A percentile compares a stretch with the other conserved stretches of the same genome.
Evolutionary conservation across 2,888 invertebrate genomes (phyloP).

Genomic region (Sinohyriopsis cumingii): DNA sequence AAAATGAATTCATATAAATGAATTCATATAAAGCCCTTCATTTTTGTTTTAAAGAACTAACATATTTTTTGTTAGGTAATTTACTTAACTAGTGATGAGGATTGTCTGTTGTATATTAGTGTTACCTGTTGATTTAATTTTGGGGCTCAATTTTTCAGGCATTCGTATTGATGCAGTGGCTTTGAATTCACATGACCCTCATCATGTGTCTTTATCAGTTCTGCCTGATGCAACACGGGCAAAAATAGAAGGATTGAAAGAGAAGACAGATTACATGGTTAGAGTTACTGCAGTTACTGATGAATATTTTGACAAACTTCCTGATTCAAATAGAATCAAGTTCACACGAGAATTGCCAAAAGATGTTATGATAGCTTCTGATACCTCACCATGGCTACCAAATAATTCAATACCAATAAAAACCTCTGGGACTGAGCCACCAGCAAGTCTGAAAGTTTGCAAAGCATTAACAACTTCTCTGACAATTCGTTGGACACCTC

Average conservation of each 20-base stretch:
- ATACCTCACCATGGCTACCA: conserved; percentile 69
- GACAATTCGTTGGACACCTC: conserved; percentile 67
- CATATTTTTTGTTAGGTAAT: too few relatives aligned
- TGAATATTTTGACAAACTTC: conserved; percentile 70
- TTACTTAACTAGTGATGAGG: too few relatives aligned
- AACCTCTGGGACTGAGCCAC: conserved; percentile 70
- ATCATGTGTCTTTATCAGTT: conserved; percentile 58
- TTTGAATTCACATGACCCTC: conserved; percentile 52
- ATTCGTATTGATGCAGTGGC: conserved; percentile 69
- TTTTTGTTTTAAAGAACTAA: too few relatives aligned
- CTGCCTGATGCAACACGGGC: conserved; percentile 64
- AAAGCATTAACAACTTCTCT: conserved; percentile 61
- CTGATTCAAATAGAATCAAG: conserved; percentile 62
- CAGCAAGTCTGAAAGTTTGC: conserved; percentile 58
- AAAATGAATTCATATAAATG: too few relatives aligned
- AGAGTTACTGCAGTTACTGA: conserved; percentile 70
- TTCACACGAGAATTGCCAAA: conserved; percentile 58
- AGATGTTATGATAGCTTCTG: conserved; percentile 56
- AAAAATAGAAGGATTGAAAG: conserved; percentile 61
- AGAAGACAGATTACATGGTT: conserved; percentile 69
- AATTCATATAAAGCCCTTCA: too few relatives aligned
- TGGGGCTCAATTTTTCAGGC: conserved; percentile 42
- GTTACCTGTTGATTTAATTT: too few relatives aligned
- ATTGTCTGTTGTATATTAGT: too few relatives aligned
- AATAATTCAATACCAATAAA: conserved; percentile 63